Conservation (phyloP, 1,140 invertebrate species). For the Aphaenogaster rudis region DNA sequence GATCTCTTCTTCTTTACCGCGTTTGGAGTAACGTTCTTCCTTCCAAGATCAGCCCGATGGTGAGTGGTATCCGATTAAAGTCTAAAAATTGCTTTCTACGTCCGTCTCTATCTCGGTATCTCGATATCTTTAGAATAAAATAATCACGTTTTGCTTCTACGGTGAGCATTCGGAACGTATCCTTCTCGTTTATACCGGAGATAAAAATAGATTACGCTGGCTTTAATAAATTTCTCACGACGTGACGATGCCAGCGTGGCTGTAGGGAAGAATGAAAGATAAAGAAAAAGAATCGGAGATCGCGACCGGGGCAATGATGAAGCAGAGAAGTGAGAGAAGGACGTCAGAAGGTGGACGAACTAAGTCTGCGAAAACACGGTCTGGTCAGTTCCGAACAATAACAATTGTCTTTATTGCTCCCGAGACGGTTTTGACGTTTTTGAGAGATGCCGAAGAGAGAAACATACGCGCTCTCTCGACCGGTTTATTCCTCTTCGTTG, state of each 20-base stretch:
- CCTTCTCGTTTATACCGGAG: not conserved
- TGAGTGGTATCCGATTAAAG: not conserved
- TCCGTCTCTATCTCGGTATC: not conserved
- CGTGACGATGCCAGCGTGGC: not conserved
- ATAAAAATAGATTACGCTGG: not conserved
- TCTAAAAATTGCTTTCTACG: not conserved
- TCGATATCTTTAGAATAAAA: not conserved
- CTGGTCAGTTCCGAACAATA: constrained; percentile 34
- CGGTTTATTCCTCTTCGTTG: constrained; percentile 23
- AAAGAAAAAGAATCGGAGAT: not conserved
- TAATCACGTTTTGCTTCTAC: not conserved
- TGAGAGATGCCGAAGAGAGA: constrained; percentile 5
- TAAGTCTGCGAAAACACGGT: constrained; percentile 21
- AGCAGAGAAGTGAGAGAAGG: not conserved
- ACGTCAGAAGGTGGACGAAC: constrained; percentile 12
- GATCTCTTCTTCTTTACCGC: constrained; percentile 53
- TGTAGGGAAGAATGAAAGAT: constrained; percentile 6
- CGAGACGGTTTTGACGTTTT: constrained; percentile 27
- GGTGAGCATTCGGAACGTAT: not conserved
- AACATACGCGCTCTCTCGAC: not conserved
- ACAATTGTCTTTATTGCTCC: constrained; percentile 50
- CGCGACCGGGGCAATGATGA: not conserved
- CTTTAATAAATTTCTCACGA: constrained; percentile 41
- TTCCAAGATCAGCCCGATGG: not conserved
- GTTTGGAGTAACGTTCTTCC: not conserved